These are phyloP conservation scores for Microtus richardsoni DNA, from an alignment of 2,113 vertebrate genomes.

Conservation along the genomic window DNA sequence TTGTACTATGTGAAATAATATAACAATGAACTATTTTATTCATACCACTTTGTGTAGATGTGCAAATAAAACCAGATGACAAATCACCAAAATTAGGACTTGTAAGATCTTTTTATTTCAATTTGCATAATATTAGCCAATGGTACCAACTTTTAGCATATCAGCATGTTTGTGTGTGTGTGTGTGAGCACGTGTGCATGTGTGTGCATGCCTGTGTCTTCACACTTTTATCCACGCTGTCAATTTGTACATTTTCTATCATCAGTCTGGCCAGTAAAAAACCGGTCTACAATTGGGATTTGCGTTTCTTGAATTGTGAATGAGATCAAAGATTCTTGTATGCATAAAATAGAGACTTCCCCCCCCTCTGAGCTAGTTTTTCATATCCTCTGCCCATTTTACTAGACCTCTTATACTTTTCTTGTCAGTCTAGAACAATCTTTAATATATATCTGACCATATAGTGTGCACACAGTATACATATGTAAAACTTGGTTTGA, in stretches of 20 bases:
- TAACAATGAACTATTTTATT: neutral
- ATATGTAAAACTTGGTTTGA: neutral
- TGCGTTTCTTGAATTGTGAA: constrained; percentile 50
- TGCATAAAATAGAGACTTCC: neutral
- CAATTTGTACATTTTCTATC: neutral
- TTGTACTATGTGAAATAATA: neutral
- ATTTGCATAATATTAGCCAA: neutral
- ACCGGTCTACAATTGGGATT: neutral
- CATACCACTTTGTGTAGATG: neutral
- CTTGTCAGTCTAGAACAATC: neutral
- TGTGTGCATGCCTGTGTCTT: neutral
- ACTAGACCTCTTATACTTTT: neutral
- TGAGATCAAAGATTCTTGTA: neutral
- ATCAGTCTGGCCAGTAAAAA: neutral
- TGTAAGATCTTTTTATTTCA: neutral
- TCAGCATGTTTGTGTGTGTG: neutral
- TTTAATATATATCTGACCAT: neutral
- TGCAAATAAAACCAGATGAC: constrained; percentile 35
- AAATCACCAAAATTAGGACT: neutral
- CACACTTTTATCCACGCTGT: neutral
- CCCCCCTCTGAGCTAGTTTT: constrained; percentile 24
- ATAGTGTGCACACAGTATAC: neutral
- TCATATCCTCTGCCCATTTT: constrained; percentile 12
- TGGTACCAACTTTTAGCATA: neutral
- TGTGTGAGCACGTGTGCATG: accelerated